These are phyloP conservation scores for Hyalella azteca DNA, from an alignment of 2,888 invertebrate species.

Conservation along the genomic window DNA sequence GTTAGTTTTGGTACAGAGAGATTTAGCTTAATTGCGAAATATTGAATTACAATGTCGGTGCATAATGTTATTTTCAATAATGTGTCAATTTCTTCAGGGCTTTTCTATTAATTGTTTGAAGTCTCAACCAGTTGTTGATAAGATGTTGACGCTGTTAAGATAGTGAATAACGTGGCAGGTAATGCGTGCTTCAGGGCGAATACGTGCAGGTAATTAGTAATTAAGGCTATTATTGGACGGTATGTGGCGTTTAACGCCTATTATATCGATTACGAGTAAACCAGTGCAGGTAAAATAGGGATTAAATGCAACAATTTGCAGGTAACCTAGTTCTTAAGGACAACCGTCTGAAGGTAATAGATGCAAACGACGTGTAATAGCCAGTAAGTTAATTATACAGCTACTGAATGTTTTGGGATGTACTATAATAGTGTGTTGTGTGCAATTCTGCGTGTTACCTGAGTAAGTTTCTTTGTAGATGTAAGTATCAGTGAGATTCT, in stretches of 20 bases:
- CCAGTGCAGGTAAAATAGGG: background rate
- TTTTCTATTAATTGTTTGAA: no score
- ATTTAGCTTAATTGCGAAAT: no score
- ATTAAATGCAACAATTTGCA: constrained; percentile 15
- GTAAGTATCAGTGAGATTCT: background rate
- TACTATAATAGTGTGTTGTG: constrained; percentile 20
- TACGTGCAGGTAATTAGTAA: background rate
- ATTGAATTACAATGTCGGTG: no score
- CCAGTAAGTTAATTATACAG: background rate
- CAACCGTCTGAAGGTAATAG: constrained; percentile 20
- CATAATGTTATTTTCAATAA: no score
- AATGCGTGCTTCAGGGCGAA: background rate
- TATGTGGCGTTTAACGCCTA: background rate
- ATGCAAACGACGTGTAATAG: constrained; percentile 21
- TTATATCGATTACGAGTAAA: background rate
- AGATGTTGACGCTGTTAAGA: no score
- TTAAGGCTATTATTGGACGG: background rate
- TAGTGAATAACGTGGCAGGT: no score
- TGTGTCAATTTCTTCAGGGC: no score
- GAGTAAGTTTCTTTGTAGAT: no score
- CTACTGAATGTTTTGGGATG: constrained; percentile 11
- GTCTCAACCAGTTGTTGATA: no score
- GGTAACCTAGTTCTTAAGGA: constrained; percentile 16
- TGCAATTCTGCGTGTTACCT: constrained; percentile 12
- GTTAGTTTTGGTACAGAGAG: no score